phyloP scores from a whole-genome alignment of 1,140 invertebrate species.

The Parapsyche elsis region DNA sequence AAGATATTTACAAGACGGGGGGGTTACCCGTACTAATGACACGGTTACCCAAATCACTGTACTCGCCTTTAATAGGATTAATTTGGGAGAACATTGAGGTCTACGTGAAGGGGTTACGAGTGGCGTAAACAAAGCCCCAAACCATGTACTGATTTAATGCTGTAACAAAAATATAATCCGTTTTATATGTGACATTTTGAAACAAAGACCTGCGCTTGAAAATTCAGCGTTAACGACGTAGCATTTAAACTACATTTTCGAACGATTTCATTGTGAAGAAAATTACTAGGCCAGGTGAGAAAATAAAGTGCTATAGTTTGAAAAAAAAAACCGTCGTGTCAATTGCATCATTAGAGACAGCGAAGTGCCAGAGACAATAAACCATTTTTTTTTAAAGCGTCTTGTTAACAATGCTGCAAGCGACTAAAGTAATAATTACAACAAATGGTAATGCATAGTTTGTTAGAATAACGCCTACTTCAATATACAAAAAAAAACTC shows the following conservation, averaged over 20 bases:
- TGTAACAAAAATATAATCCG: too few species aligned
- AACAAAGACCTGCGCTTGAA: not conserved
- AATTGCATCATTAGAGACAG: constrained; percentile 10
- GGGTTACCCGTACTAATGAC: constrained; percentile 3
- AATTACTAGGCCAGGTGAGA: not conserved
- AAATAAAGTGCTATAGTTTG: not conserved
- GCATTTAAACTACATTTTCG: not conserved
- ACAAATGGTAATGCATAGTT: not conserved
- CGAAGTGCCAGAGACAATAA: not conserved
- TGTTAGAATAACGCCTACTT: not conserved
- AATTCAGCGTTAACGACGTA: not conserved
- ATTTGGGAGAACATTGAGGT: not conserved
- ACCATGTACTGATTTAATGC: not conserved
- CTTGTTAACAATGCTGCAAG: not conserved
- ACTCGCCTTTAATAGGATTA: constrained; percentile 27
- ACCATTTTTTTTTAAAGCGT: not conserved
- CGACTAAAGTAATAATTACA: not conserved
- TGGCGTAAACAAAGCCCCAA: constrained; percentile 18
- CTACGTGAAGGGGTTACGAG: not conserved
- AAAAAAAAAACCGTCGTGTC: not conserved
- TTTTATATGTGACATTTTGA: not conserved
- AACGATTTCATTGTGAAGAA: constrained; percentile 2
- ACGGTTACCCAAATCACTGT: constrained; percentile 21
- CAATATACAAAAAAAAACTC: too few species aligned
- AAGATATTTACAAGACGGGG: not conserved